Evolutionary conservation across 2,797 vertebrate species (phyloP), one percentile per base, ranked within the genome.

Genomic region (Odontamblyopus lacepedii): DNA sequence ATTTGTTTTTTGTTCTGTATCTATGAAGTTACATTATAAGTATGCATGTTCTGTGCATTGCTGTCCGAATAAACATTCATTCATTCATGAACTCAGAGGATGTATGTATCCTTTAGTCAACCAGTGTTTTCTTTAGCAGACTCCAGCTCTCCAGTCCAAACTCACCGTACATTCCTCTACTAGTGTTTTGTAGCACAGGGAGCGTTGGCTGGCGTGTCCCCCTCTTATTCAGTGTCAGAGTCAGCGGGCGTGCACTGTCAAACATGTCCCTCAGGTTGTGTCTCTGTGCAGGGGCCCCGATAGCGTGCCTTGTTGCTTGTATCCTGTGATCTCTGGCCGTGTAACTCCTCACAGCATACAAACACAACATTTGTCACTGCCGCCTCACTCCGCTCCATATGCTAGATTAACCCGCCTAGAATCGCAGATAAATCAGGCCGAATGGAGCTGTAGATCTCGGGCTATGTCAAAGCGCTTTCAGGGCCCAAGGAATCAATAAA

Each of bases 301-400:
- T 83, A 69, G 69, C n/a, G 66, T 18, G 81, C 78, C 82, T 85
- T 75, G 82, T 88, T 84, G 75, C 78, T 86, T 76, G 76, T 85
- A 88, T 87, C 83, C 81, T 88, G 76, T 88, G 87, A 91, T 91
- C 83, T 88, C 72, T 77, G 77, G 73, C 71, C 83, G 69, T 79
- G 75, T 88, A 78, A 77, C 77, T 75, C 69, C 71, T 83, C 69
- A 44, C 81, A 77, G 75, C 74, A 63, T 32, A 83, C 82, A 82
- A 80, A 85, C 80, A 80, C 77, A 71, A 76, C 84, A 84, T 87
- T 83, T 81, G 84, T 89, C 85, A 79, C 78, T 71, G 80, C 78
- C 71, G 80, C 76, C 78, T 83, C 71, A 41, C 82, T 64, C 69
- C 5, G 18, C 74, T 79, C 85, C 71, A 75, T 81, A 77, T 80